Percentiles rank a stretch among this genome's conserved stretches.
These are phyloP conservation scores for Caenorhabditis angaria DNA, from an alignment of 2,888 invertebrate species.

Conservation along the genomic window DNA sequence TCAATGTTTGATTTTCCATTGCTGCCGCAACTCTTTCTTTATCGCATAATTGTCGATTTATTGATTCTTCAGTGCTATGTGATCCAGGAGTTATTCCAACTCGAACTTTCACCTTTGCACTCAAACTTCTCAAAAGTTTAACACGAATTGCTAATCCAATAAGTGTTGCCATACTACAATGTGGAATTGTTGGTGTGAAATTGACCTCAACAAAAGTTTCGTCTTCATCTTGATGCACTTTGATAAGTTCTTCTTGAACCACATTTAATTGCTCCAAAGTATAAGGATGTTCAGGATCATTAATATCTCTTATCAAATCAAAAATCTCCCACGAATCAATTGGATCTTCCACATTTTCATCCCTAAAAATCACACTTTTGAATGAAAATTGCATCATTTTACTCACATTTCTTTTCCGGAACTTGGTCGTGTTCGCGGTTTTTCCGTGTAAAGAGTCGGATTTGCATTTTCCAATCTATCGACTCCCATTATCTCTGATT, in stretches of 20 bases:
- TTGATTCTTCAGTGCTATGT: conserved; percentile 87
- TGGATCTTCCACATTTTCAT: conserved; percentile 57
- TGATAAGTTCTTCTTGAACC: conserved; percentile 79
- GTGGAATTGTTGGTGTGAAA: conserved; percentile 96
- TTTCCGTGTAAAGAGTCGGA: conserved; percentile 45
- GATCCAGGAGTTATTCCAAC: conserved; percentile 82
- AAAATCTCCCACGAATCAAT: conserved; percentile 72
- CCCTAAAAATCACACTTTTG: conserved; percentile 35
- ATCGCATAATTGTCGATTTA: conserved; percentile 96
- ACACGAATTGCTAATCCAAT: conserved; percentile 91
- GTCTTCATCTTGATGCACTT: conserved; percentile 50
- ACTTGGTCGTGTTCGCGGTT: conserved; percentile 39
- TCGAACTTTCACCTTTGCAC: conserved; percentile 75
- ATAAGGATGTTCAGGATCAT: conserved; percentile 96
- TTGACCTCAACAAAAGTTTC: conserved; percentile 71
- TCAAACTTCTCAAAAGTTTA: conserved; percentile 85
- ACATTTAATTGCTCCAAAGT: conserved; percentile 93
- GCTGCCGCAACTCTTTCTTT: conserved; percentile 96
- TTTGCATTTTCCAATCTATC: conserved; percentile 54
- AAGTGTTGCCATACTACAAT: conserved; percentile 97
- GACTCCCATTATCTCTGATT: conserved; percentile 28
- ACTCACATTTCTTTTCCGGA: conserved; percentile 23
- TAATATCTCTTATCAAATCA: conserved; percentile 91
- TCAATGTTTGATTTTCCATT: conserved; percentile 88
- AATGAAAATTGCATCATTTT: conserved; percentile 3